Base-by-base conservation (phyloP, 2,113 vertebrate genomes). In the Dicerorhinus sumatrensis region DNA sequence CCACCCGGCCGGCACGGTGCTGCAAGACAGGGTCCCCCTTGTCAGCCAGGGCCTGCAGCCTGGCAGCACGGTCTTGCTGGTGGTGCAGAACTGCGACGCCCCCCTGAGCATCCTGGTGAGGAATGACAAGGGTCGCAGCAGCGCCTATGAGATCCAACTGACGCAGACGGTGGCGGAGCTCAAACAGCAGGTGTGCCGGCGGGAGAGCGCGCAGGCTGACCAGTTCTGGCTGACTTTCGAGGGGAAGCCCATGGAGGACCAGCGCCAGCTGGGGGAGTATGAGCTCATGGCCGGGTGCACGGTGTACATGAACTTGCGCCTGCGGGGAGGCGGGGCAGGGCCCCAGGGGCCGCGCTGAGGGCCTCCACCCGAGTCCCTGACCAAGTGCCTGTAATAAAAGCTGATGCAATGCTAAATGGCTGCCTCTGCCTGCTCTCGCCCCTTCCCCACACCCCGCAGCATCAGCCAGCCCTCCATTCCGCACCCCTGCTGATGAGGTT, bases 71-170 rank as follows among this genome's bases (percentile, higher is more conserved):
- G 31, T 98, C 11, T 5, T 96, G 90, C 33, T 98, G 60, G 2
- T 97, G 36, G 96, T 98, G 31, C 16, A 96, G 75, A 48, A 9
- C 2, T 65, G 73, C 4, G 21, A n/a, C 0, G 0, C 1, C 0
- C 69, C 75, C 31, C n/a, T 97, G 79, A 95, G 12, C 86, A 95
- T 98, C 89, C 87, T 98, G 83, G 97, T 98, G 94, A 83, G 5
- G 27, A 98, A 97, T 0, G 8, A 80, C 39, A 80, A 7, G 63
- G 80, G 97, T 21, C 58, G 36, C 6, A 81, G 14, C 90, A 70
- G 18, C 0, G 0, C 23, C 65, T 98, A 98, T 3, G 25, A 85
- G 20, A 70, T 98, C 29, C 13, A 0, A 75, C 97, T 96, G 82
- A 97, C 92, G 0, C 89, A 98, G 83, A 95, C 12, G 0, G 98